Base-by-base conservation (phyloP, 2,888 invertebrate species). In the Apeira syringaria region DNA sequence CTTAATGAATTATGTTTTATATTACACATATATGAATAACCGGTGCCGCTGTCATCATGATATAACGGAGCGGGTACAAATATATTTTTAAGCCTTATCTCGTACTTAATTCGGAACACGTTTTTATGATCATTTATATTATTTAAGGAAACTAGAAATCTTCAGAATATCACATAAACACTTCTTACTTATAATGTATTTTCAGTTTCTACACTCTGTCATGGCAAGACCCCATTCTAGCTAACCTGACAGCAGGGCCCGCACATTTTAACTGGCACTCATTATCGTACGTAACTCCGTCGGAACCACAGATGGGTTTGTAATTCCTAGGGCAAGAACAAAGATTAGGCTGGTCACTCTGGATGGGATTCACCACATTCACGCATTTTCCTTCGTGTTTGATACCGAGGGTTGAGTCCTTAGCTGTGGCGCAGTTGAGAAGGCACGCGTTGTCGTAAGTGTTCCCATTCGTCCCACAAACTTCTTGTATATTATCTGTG, bases 231-330 rank as follows among this genome's bases (percentile, higher is more conserved):
- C 44, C 62, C 0, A 50, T 31, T 12, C 36, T 53, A 1, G 40
- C 54, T 1, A 66, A 8, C 13, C 41, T 18, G 5, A 52, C 32
- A 1, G 46, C 22, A 0, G 1, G 18, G 2, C 54, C 59, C 0
- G 59, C 88, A 40, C 92, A 91, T 55, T 91, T 82, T 54, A 95
- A 75, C 56, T 93, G 89, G 71, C 95, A 95, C 56, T 92, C 92
- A 70, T 92, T 94, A 54, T 83, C 85, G 74, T 94, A 95, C 0
- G 94, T 94, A 46, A 91, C 85, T 3, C 67, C 66, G 6, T 67
- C 55, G 0, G 58, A 33, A 0, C 59, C 61, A 13, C 69, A 25
- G 1, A 22, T 35, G n/a, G 24, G 59, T 61, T 34, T 36, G n/a
- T 52, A 13, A 6, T 57, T 36, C 1, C 35, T 38, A 0, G 61